phyloP scores from a whole-genome alignment of 2,113 vertebrate genomes.

The Heteronetta atricapilla region DNA sequence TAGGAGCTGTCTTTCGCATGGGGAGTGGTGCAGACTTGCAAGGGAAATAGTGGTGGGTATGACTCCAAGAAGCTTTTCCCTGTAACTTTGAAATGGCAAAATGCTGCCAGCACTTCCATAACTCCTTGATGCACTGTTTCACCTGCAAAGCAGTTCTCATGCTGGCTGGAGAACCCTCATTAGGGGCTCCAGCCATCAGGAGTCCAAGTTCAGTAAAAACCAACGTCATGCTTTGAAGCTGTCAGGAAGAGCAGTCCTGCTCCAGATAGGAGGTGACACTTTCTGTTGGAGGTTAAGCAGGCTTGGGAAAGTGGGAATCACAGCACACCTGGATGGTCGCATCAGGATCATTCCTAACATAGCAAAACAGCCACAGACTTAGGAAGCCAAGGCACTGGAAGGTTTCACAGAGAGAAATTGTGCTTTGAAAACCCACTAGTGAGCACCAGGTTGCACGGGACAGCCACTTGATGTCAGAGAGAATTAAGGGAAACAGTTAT shows the following conservation, averaged over 20 bases:
- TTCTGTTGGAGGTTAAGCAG: slow-evolving; percentile 3
- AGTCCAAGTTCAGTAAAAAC: neutral
- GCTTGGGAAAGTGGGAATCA: neutral
- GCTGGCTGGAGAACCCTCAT: neutral
- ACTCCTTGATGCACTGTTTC: neutral
- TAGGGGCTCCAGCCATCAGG: neutral
- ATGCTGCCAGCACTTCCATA: neutral
- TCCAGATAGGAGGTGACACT: neutral
- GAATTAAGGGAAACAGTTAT: neutral
- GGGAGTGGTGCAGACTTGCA: neutral
- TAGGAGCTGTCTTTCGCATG: neutral
- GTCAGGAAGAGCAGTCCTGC: neutral
- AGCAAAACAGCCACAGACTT: neutral
- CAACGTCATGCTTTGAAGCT: neutral
- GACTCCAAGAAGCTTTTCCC: neutral
- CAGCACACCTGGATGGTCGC: neutral
- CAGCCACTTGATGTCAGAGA: neutral
- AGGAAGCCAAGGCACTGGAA: neutral
- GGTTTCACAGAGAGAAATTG: neutral
- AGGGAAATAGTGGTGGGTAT: neutral
- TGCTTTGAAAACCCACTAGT: neutral
- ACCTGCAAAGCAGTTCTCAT: neutral
- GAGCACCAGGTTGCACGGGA: neutral
- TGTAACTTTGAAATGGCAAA: neutral
- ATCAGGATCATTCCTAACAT: neutral